A percentile compares a stretch with the other conserved stretches of the same genome.
Evolutionary conservation across 2,888 invertebrate genomes (phyloP).

Genomic region (Oligia strigilis): DNA sequence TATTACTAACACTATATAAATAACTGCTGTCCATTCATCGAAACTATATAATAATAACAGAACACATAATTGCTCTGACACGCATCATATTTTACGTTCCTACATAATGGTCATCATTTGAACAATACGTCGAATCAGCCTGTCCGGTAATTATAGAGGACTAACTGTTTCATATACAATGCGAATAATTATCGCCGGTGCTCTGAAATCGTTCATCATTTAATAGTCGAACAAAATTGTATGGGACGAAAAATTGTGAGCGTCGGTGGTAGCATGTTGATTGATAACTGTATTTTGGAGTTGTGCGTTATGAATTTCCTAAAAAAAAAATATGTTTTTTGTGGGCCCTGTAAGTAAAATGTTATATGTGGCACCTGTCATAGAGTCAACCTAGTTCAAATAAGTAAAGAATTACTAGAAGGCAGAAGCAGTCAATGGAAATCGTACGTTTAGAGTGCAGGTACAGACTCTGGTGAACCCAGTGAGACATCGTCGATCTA

Average conservation of each 20-base stretch:
- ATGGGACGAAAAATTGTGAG: slow-evolving; percentile 68
- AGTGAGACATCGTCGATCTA: neutral
- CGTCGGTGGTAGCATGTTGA: slow-evolving; percentile 47
- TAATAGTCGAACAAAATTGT: slow-evolving; percentile 80
- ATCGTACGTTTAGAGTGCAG: neutral
- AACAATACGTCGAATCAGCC: slow-evolving; percentile 88
- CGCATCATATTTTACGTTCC: slow-evolving; percentile 67
- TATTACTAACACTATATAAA: slow-evolving; percentile 50
- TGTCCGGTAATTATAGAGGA: slow-evolving; percentile 83
- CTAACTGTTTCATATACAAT: slow-evolving; percentile 88
- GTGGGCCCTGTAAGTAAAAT: too few relatives aligned
- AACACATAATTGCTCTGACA: slow-evolving; percentile 66
- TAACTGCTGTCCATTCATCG: slow-evolving; percentile 58
- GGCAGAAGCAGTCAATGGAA: neutral
- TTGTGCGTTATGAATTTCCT: slow-evolving; percentile 19
- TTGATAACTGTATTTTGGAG: slow-evolving; percentile 48
- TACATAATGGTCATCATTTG: slow-evolving; percentile 80
- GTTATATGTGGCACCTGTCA: neutral
- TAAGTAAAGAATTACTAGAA: neutral
- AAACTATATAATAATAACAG: slow-evolving; percentile 62
- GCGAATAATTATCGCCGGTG: slow-evolving; percentile 86
- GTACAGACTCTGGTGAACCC: neutral
- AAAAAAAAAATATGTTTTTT: neutral
- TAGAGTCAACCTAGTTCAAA: neutral
- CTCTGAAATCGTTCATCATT: slow-evolving; percentile 83